Evolutionary conservation across 2,888 invertebrate genomes (phyloP), one percentile per base, ranked within the genome.

Genomic region (Meloe dianella): DNA sequence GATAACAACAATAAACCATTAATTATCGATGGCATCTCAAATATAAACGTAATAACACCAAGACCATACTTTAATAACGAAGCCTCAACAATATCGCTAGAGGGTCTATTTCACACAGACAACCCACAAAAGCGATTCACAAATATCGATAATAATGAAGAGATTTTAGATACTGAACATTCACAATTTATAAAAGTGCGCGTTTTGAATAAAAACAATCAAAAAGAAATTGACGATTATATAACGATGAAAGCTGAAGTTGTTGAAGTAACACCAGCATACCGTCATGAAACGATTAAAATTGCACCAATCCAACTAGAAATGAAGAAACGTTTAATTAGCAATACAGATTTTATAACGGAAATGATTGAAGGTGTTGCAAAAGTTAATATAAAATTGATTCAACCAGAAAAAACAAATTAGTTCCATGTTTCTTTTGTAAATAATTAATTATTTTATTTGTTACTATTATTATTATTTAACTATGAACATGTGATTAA

Each of bases 1-100:
- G 24, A 51, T 51, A 24, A 14, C 24, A 22, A 22, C 4, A 12
- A 73, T 66, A 85, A 87, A 64, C 75, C 79, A 24, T 77, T 81
- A 61, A 78, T 79, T 38, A 82, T 84, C 24, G 82, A 82, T 63
- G 81, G 82, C 27, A 77, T 75, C 66, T 83, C 83, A 1, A 77
- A 78, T 22, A 82, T 83, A 22, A 81, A 81, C 60, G 76, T 82
- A 12, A 77, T 82, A 27, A 83, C 84, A 7, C 81, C 83, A 2
- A 77, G 77, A 66, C 81, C 83, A 5, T 68, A 79, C 7, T 76
- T 77, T 58, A 71, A 80, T 32, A 78, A 84, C 9, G 88, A 91
- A 80, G 87, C 89, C 1, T 90, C 91, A 0, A 91, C 91, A 0
- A 86, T 92, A 70, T 84, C 91, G 12, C 80, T 92, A 70, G 90